Conservation (phyloP, 1,140 invertebrate genomes). For the Penaeus vannamei region DNA sequence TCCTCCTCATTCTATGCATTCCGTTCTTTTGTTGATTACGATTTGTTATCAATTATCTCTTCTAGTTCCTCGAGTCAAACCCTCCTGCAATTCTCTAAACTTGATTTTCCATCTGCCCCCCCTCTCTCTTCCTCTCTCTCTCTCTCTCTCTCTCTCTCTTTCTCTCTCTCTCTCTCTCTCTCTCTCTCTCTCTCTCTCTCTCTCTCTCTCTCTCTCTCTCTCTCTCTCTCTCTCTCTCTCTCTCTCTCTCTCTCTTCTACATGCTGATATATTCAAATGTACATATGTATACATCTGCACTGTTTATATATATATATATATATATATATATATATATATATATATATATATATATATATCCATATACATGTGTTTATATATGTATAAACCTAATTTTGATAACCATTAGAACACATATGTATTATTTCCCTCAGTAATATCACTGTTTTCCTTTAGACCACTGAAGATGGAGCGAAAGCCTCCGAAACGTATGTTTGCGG, state of each 20-base stretch:
- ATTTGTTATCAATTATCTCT: neutral
- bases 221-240: slow-evolving; percentile 11
- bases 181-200: neutral
- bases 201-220: slow-evolving; percentile 11
- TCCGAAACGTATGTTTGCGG: too few relatives aligned
- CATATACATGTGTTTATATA: neutral
- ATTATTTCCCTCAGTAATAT: too few relatives aligned
- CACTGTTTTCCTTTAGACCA: too few relatives aligned
- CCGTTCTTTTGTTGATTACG: neutral
- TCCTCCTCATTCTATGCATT: neutral
- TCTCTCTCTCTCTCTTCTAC: neutral
- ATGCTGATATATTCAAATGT: neutral
- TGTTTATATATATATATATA: slow-evolving; percentile 4
- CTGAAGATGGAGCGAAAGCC: too few relatives aligned
- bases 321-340: slow-evolving; percentile 7
- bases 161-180: neutral
- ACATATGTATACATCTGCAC: neutral
- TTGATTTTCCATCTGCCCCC: neutral
- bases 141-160: neutral
- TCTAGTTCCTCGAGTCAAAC: neutral
- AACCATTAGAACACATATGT: too few relatives aligned
- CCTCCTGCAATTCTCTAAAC: neutral
- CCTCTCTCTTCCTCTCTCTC: neutral
- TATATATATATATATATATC: slow-evolving; percentile 7
- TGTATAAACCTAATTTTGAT: too few relatives aligned